Percentiles rank a stretch among this genome's conserved stretches.
Evolutionary conservation across 2,888 invertebrate species (phyloP).

Genomic region (Macroteleia sp.): DNA sequence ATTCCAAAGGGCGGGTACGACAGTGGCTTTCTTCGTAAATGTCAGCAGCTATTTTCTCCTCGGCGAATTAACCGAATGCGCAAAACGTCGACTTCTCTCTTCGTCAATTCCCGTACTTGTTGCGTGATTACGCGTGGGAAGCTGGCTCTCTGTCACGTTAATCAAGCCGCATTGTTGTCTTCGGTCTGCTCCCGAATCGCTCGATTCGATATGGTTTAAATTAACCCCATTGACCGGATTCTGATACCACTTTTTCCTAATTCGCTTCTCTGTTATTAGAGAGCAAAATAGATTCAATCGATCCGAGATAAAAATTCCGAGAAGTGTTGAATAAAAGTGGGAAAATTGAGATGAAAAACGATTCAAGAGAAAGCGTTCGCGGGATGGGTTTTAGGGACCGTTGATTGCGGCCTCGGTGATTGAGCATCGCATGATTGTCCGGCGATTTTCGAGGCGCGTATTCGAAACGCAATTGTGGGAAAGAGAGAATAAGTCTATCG

Average conservation of each 20-base stretch:
- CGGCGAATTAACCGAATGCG: constrained; percentile 51
- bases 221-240: constrained; percentile 27
- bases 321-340: constrained; percentile 37
- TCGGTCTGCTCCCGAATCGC: constrained; percentile 12
- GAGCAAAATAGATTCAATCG: constrained; percentile 8
- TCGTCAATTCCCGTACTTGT: background rate
- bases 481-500: no score
- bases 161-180: constrained; percentile 42
- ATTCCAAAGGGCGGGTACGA: constrained; percentile 67
- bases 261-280: background rate
- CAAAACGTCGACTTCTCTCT: constrained; percentile 1
- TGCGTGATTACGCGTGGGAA: constrained; percentile 65
- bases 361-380: constrained; percentile 29
- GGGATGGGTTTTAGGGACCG: constrained; percentile 19
- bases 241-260: background rate
- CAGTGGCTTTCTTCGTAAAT: constrained; percentile 73
- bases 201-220: constrained; percentile 6
- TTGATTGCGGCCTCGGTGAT: constrained; percentile 25
- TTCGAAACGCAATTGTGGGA: background rate
- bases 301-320: constrained; percentile 4
- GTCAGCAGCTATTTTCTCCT: constrained; percentile 70
- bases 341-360: constrained; percentile 42
- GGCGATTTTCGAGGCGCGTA: constrained; percentile 4
- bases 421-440: constrained; percentile 11
- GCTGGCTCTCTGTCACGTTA: constrained; percentile 55